phyloP scores from a whole-genome alignment of 2,113 vertebrate genomes.

The Rhabdomys dilectus region DNA sequence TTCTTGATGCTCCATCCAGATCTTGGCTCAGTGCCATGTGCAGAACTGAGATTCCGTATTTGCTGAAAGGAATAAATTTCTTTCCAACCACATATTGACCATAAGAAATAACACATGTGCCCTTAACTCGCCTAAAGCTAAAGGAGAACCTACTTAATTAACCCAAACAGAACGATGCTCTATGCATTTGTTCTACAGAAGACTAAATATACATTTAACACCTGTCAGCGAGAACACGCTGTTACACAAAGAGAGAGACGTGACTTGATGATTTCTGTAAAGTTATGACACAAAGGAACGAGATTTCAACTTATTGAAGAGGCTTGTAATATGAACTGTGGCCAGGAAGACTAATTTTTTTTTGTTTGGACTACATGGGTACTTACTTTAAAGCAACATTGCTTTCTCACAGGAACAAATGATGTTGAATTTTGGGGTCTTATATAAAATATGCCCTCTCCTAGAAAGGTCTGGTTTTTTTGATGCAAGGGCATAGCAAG shows the following conservation, averaged over 20 bases:
- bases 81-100: conserved; percentile 59
- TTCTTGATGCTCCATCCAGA: conserved; percentile 48
- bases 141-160: conserved; percentile 62
- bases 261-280: conserved; percentile 36
- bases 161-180: conserved; percentile 52
- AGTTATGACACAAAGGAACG: neutral
- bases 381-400: neutral
- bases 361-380: conserved; percentile 16
- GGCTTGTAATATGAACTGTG: neutral
- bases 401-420: conserved; percentile 11
- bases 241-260: conserved; percentile 31
- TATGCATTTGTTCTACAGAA: conserved; percentile 54
- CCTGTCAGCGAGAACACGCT: conserved; percentile 21
- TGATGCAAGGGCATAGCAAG: neutral
- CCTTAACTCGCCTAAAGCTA: conserved; percentile 65
- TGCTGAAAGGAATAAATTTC: conserved; percentile 55
- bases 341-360: neutral
- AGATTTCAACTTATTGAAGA: neutral
- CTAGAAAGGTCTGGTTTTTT: neutral
- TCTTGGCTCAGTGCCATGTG: conserved; percentile 38
- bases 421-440: conserved; percentile 49
- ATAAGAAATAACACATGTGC: conserved; percentile 36
- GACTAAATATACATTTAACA: conserved; percentile 64
- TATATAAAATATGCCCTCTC: conserved; percentile 14
- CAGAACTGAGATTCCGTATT: conserved; percentile 62